phyloP scores from a whole-genome alignment of 2,888 invertebrate species.

The Chouioia cunea region DNA sequence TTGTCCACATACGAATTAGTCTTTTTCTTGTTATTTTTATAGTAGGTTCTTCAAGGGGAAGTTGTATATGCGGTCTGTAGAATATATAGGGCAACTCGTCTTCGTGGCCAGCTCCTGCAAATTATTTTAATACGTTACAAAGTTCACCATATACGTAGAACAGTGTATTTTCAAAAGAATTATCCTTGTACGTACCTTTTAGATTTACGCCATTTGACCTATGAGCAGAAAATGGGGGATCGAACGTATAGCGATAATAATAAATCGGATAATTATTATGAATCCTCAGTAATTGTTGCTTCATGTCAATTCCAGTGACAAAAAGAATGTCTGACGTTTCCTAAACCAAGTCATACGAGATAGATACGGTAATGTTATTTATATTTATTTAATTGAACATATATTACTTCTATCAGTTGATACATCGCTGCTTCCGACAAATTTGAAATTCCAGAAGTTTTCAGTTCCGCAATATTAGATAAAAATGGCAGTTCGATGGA shows the following conservation, averaged over 20 bases:
- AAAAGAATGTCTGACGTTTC: slow-evolving; percentile 46
- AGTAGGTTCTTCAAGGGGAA: slow-evolving; percentile 50
- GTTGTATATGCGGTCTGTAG: slow-evolving; percentile 57
- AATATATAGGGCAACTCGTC: slow-evolving; percentile 75
- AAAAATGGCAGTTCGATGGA: slow-evolving; percentile 11
- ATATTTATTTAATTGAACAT: background rate
- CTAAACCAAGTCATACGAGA: slow-evolving; percentile 39
- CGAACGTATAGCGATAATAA: slow-evolving; percentile 53
- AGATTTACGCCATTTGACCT: slow-evolving; percentile 4
- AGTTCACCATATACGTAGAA: background rate
- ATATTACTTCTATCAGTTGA: slow-evolving; percentile 16
- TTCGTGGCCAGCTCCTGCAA: slow-evolving; percentile 72
- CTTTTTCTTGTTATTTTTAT: slow-evolving; percentile 65
- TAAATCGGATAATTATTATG: slow-evolving; percentile 48
- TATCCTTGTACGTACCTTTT: slow-evolving; percentile 44
- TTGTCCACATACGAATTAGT: slow-evolving; percentile 74
- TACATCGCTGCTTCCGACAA: background rate
- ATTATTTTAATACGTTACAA: background rate
- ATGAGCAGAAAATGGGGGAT: slow-evolving; percentile 45
- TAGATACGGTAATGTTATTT: background rate
- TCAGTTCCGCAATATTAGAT: background rate
- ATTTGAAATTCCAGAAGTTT: slow-evolving; percentile 2
- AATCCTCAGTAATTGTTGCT: slow-evolving; percentile 48
- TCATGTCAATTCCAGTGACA: slow-evolving; percentile 51
- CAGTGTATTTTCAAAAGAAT: too few relatives aligned